Evolutionary conservation across 2,113 vertebrate species (phyloP).

Genomic region (Puma concolor): DNA sequence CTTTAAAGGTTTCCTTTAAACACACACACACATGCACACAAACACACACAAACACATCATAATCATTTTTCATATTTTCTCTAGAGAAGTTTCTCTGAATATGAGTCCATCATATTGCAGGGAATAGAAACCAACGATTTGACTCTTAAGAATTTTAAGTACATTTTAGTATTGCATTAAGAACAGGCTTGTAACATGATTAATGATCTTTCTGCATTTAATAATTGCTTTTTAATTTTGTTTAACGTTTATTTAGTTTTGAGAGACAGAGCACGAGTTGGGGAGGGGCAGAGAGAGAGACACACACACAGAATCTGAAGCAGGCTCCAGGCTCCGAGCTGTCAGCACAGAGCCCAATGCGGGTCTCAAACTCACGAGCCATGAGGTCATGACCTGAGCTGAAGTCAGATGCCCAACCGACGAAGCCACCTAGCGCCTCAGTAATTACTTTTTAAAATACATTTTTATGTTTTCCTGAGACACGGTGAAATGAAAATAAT

Average conservation of each 20-base stretch:
- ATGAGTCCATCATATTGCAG: neutral
- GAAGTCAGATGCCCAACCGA: no score
- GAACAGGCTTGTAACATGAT: neutral
- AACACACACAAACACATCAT: neutral
- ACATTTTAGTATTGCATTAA: neutral
- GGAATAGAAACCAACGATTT: neutral
- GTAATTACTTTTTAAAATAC: neutral
- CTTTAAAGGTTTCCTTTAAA: neutral
- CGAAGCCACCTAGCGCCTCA: neutral
- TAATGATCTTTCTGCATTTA: neutral
- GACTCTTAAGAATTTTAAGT: neutral
- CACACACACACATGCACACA: neutral
- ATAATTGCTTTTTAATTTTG: neutral
- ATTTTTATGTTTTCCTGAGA: conserved; percentile 31
- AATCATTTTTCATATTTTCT: neutral
- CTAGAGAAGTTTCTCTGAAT: neutral
- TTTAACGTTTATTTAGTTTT: no score
- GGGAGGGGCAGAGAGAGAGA: no score
- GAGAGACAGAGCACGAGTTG: no score
- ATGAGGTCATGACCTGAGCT: no score
- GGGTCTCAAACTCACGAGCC: no score
- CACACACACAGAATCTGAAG: no score
- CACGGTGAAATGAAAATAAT: neutral
- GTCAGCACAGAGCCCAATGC: no score
- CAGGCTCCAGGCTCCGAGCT: no score